phyloP scores from a whole-genome alignment of 1,140 invertebrate genomes.

The Microvelia longipes region DNA sequence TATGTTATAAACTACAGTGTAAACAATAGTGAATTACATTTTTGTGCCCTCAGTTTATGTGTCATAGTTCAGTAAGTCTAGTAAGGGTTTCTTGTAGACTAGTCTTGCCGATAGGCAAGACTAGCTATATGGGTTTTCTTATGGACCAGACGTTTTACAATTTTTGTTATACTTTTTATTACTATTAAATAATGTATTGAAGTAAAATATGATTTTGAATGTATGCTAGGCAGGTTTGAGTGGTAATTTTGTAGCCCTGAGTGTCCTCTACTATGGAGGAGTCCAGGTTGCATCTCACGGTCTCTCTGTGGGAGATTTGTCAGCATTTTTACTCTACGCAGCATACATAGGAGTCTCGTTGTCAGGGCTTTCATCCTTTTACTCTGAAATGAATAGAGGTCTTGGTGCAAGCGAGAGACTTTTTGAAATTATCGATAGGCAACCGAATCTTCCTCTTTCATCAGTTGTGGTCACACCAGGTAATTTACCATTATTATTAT shows the following conservation, averaged over 20 bases:
- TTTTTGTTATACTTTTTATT: no score
- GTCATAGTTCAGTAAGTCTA: no score
- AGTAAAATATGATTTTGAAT: no score
- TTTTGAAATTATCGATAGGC: slow-evolving; percentile 75
- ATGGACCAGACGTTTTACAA: no score
- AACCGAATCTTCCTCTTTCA: slow-evolving; percentile 48
- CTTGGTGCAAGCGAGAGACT: slow-evolving; percentile 75
- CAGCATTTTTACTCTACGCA: slow-evolving; percentile 81
- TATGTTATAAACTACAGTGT: no score
- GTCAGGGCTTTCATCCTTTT: slow-evolving; percentile 72
- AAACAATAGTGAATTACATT: no score
- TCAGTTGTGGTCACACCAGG: slow-evolving; percentile 35
- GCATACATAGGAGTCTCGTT: slow-evolving; percentile 83
- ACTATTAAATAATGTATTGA: no score
- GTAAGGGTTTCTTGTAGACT: no score
- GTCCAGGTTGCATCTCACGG: slow-evolving; percentile 64
- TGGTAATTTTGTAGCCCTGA: slow-evolving; percentile 80
- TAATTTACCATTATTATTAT: no score
- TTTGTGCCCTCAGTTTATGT: no score
- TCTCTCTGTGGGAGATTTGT: slow-evolving; percentile 77
- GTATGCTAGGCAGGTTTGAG: slow-evolving; percentile 64
- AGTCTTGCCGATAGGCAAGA: no score
- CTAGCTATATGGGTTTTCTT: no score
- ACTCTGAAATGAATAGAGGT: slow-evolving; percentile 83
- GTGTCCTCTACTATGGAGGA: slow-evolving; percentile 87